Evolutionary conservation across 2,888 invertebrate genomes (phyloP), one percentile per base, ranked within the genome.

Genomic region (Lysandra coridon): DNA sequence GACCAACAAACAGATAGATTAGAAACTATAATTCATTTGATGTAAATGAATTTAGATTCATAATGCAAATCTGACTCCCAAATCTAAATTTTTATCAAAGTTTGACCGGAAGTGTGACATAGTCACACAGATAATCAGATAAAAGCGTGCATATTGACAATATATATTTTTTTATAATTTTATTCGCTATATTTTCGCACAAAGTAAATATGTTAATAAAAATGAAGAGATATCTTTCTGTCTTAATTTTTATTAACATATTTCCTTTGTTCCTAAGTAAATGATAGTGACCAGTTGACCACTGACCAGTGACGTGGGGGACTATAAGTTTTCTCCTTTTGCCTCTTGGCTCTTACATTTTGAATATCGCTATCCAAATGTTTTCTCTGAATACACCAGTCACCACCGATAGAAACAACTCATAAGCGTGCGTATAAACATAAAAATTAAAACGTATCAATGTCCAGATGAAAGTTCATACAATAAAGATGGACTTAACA

Each of bases 401-500:
- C 23, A 23, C 23, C 23, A 23, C 23, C 23, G 23, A 23, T 23
- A 23, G 23, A 23, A 0, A 23, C 57, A 57, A 62, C 2, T 62
- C 23, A 23, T 62, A 4, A 62, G 23, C 23, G 1, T 37, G 69
- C 69, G 33, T 69, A 37, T 14, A 69, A 33, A 64, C 10, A 64
- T 23, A 23, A 23, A 64, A 30, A 64, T 64, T 2, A 64, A 69
- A 37, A 37, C 33, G 33, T 69, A 69, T 3, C 64, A 30, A 30
- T 69, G 33, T 14, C 69, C 69, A 14, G 33, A 74, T 74, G 40
- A 74, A 44, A 74, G 74, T 44, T 69, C 69, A 69, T 69, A 74
- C 74, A 75, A 75, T 23, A 75, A 75, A 75, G 75, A 75, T 75
- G 23, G 49, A 49, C 49, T 69, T 17, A 69, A 69, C 69, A 69